Evolutionary conservation across 2,888 invertebrate genomes (phyloP).

Genomic region (Orthosia gracilis): DNA sequence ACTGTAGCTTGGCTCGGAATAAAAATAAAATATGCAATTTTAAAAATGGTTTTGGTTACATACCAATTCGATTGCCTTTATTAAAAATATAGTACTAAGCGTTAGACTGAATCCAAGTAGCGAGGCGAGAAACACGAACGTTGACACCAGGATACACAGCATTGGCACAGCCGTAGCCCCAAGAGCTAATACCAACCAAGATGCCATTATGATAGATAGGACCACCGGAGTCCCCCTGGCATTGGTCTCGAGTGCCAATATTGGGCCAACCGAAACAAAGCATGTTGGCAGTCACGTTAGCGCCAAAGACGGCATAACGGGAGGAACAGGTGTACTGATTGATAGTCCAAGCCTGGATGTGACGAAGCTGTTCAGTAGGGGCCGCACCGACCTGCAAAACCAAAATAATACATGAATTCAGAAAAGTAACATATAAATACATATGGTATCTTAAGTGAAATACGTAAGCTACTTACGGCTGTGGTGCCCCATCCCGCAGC

Average conservation of each 20-base stretch:
- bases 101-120: slow-evolving; percentile 72
- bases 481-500: slow-evolving; percentile 80
- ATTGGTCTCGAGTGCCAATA: slow-evolving; percentile 76
- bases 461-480: slow-evolving; percentile 67
- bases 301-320: slow-evolving; percentile 48
- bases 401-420: neutral
- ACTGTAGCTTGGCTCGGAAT: neutral
- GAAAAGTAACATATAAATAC: neutral
- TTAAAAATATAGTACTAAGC: slow-evolving; percentile 45
- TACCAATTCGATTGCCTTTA: neutral
- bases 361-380: slow-evolving; percentile 70
- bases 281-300: slow-evolving; percentile 75
- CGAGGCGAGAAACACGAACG: slow-evolving; percentile 72
- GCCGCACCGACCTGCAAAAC: slow-evolving; percentile 30
- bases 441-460: neutral
- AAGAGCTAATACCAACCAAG: slow-evolving; percentile 72
- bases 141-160: slow-evolving; percentile 72
- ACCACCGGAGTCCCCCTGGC: slow-evolving; percentile 77
- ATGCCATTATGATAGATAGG: slow-evolving; percentile 75
- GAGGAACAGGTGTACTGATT: slow-evolving; percentile 69
- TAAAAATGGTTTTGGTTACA: neutral
- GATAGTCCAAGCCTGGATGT: slow-evolving; percentile 73
- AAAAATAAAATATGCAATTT: neutral
- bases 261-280: slow-evolving; percentile 78
- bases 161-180: slow-evolving; percentile 70